Conservation (phyloP, 2,113 vertebrate species). For the Morone saxatilis region DNA sequence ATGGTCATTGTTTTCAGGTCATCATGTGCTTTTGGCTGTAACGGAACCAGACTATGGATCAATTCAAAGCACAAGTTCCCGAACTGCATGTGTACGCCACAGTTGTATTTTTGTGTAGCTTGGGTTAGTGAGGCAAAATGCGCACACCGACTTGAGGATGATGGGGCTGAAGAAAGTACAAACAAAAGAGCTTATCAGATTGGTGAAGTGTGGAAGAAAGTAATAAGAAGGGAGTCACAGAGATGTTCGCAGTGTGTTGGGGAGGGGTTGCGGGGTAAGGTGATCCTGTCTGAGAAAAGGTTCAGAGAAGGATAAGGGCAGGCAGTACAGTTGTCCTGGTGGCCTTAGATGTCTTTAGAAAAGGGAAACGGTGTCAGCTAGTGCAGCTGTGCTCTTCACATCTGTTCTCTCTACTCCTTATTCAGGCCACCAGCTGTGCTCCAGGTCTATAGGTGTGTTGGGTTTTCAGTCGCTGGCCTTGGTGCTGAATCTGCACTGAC, state of each 20-base stretch:
- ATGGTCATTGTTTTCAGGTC: not conserved
- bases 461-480: conserved; percentile 6
- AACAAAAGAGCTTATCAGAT: conserved; percentile 51
- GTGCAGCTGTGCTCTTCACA: not conserved
- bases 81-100: not conserved
- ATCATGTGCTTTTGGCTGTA: not conserved
- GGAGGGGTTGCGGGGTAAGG: conserved; percentile 12
- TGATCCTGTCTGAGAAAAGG: conserved; percentile 24
- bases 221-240: conserved; percentile 24
- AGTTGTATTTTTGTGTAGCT: conserved; percentile 3
- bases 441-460: not conserved
- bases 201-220: conserved; percentile 33
- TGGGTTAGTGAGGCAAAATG: not conserved
- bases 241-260: conserved; percentile 1
- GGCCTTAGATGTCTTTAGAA: conserved; percentile 23
- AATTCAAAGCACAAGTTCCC: not conserved
- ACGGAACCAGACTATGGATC: not conserved
- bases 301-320: conserved; percentile 18
- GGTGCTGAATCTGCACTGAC: conserved; percentile 10
- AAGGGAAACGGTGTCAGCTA: not conserved
- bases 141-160: not conserved
- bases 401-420: not conserved
- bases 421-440: conserved; percentile 26
- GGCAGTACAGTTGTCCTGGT: conserved; percentile 1
- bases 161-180: conserved; percentile 7